phyloP scores from a whole-genome alignment of 1,140 invertebrate genomes.

The Linepithema humile region DNA sequence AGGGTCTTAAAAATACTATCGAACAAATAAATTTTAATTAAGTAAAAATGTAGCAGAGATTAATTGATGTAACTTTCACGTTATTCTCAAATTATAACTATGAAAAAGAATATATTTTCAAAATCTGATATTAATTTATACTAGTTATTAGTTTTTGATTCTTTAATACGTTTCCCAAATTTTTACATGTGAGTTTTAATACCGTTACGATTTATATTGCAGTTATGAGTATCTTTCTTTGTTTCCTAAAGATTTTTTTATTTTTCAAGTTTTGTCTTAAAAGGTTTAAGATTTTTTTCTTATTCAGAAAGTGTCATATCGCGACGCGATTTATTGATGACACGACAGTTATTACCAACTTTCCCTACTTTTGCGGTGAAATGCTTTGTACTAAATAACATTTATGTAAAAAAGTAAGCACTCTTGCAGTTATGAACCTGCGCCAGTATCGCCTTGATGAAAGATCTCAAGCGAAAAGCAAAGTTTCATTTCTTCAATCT shows the following conservation, averaged over 20 bases:
- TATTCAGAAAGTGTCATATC: neutral
- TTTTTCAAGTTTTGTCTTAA: neutral
- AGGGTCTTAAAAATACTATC: slow-evolving; percentile 16
- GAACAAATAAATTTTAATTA: neutral
- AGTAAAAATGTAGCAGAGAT: neutral
- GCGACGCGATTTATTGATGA: slow-evolving; percentile 21
- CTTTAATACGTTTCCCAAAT: neutral
- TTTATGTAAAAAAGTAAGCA: slow-evolving; percentile 22
- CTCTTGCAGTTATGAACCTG: neutral
- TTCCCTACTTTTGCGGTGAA: neutral
- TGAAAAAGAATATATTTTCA: too few species aligned
- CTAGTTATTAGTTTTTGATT: neutral
- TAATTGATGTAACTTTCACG: neutral
- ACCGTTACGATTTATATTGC: neutral
- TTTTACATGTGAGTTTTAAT: neutral
- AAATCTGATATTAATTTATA: too few species aligned
- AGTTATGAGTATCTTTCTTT: neutral
- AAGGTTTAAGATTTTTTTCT: neutral
- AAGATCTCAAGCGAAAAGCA: neutral
- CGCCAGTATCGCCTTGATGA: neutral
- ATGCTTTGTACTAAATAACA: slow-evolving; percentile 21
- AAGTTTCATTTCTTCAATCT: neutral
- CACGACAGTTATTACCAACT: slow-evolving; percentile 38
- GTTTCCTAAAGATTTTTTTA: neutral
- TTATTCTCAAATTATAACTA: neutral